These are phyloP conservation scores for Coregonus suidteri DNA, from an alignment of 2,797 vertebrate genomes.

Conservation along the genomic window DNA sequence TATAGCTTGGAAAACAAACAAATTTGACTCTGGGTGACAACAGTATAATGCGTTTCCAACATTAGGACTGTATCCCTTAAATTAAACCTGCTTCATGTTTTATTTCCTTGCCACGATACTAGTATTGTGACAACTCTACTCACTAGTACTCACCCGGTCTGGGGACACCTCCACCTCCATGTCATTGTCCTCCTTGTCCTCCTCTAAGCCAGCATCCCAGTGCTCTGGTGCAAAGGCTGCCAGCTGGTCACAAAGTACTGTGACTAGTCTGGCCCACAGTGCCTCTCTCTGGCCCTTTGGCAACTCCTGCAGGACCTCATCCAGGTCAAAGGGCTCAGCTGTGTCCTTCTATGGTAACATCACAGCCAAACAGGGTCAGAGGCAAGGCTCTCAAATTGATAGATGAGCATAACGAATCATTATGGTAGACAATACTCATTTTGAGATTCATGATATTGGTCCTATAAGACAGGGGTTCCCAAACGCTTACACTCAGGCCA, in stretches of 20 bases:
- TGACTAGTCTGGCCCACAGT: slow-evolving; percentile 81
- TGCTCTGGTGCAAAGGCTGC: slow-evolving; percentile 78
- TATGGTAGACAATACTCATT: background rate
- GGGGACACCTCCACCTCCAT: slow-evolving; percentile 59
- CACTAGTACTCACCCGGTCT: slow-evolving; percentile 74
- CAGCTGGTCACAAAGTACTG: slow-evolving; percentile 76
- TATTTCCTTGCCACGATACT: no score
- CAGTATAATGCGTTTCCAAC: background rate
- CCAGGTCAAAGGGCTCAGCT: slow-evolving; percentile 82
- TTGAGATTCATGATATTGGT: background rate
- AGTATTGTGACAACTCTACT: background rate
- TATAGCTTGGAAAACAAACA: background rate
- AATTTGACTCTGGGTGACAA: background rate
- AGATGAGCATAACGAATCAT: background rate
- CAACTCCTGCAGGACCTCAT: slow-evolving; percentile 89
- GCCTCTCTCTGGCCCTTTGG: slow-evolving; percentile 80
- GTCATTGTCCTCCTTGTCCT: slow-evolving; percentile 30
- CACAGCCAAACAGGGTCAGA: background rate
- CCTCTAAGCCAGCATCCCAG: slow-evolving; percentile 67
- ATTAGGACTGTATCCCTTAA: background rate
- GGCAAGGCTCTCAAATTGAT: no score
- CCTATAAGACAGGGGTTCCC: no score
- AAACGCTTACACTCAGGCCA: no score
- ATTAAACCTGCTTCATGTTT: background rate
- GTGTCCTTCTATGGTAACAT: slow-evolving; percentile 75